Percentiles rank a stretch among this genome's conserved stretches.
Conservation (phyloP, 1,140 invertebrate genomes). For the Episyrphus balteatus region DNA sequence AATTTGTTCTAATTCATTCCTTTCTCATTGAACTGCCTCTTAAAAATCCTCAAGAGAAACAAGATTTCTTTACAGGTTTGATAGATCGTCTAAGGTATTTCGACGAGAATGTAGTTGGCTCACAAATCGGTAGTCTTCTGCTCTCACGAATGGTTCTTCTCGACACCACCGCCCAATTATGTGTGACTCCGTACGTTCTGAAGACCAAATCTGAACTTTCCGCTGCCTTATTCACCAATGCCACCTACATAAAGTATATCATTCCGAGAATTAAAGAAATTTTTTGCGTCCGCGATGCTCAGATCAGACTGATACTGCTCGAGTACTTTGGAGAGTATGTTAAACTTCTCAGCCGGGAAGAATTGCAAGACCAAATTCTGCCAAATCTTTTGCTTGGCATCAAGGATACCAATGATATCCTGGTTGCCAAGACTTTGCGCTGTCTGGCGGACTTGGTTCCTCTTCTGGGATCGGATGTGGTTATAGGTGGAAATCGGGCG, state of each 20-base stretch:
- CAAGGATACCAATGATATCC: slow-evolving; percentile 65
- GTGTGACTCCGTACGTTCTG: slow-evolving; percentile 63
- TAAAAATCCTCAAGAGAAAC: slow-evolving; percentile 62
- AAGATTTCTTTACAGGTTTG: slow-evolving; percentile 60
- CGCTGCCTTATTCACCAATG: slow-evolving; percentile 45
- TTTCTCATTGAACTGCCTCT: slow-evolving; percentile 71
- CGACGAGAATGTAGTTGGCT: slow-evolving; percentile 65
- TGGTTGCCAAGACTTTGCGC: slow-evolving; percentile 66
- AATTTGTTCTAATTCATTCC: slow-evolving; percentile 69
- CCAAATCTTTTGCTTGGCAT: slow-evolving; percentile 71
- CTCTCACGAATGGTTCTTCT: slow-evolving; percentile 72
- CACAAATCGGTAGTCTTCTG: slow-evolving; percentile 59
- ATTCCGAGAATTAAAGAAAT: slow-evolving; percentile 62
- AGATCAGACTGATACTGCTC: slow-evolving; percentile 57
- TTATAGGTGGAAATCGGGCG: slow-evolving; percentile 67
- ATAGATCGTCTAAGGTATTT: slow-evolving; percentile 53
- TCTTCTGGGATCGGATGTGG: slow-evolving; percentile 59
- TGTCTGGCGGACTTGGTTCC: slow-evolving; percentile 72
- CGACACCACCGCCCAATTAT: slow-evolving; percentile 61
- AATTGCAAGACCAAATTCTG: slow-evolving; percentile 55
- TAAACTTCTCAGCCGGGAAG: slow-evolving; percentile 54
- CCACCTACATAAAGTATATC: slow-evolving; percentile 55
- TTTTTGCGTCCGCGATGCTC: slow-evolving; percentile 64
- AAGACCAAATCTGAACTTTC: slow-evolving; percentile 49
- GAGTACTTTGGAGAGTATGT: slow-evolving; percentile 61